Evolutionary conservation across 2,113 vertebrate genomes (phyloP).

Genomic region (Camelus dromedarius): DNA sequence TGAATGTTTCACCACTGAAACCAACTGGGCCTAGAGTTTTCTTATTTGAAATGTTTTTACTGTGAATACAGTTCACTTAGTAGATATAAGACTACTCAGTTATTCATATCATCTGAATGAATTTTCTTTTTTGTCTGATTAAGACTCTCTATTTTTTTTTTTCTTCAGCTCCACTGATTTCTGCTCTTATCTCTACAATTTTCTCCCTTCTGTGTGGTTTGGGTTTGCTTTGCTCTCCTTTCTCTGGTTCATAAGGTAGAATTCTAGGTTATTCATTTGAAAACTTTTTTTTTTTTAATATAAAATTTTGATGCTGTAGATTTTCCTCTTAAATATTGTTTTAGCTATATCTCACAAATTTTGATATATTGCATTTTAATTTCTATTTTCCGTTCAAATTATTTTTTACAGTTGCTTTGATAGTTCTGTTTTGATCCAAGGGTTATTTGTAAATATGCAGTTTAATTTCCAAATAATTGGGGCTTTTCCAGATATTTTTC

Average conservation of each 20-base stretch:
- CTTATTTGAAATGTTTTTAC: neutral
- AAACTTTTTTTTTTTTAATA: neutral
- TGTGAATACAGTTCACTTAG: neutral
- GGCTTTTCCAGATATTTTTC: neutral
- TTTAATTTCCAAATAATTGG: conserved; percentile 6
- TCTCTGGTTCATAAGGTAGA: neutral
- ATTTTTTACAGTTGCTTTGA: neutral
- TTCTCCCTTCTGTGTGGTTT: neutral
- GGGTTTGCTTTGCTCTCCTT: neutral
- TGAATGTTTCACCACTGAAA: neutral
- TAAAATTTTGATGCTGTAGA: neutral
- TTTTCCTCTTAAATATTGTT: neutral
- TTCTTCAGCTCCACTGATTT: neutral
- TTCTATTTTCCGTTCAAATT: neutral
- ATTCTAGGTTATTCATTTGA: conserved; percentile 4
- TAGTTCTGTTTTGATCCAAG: neutral
- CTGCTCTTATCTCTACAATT: neutral
- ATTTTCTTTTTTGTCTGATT: neutral
- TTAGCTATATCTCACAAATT: neutral
- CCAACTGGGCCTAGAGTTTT: neutral
- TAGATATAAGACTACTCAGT: neutral
- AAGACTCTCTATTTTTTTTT: neutral
- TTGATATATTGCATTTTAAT: neutral
- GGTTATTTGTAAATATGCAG: neutral
- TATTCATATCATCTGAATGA: neutral